Conservation (phyloP, 1,140 invertebrate genomes). For the Oedothorax gibbosus region DNA sequence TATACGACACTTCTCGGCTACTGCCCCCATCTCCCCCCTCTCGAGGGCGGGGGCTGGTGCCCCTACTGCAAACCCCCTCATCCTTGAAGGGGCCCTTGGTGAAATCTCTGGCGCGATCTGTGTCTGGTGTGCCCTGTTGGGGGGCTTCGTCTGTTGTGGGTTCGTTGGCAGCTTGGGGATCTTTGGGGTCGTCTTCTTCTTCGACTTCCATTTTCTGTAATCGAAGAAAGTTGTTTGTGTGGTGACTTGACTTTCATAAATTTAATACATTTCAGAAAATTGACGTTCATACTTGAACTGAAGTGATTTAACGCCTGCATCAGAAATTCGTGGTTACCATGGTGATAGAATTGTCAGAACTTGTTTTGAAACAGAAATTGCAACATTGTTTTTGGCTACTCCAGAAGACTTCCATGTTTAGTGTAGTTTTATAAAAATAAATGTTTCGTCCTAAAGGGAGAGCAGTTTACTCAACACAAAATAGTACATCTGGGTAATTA, state of each 20-base stretch:
- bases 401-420: too few species aligned
- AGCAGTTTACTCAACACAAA: too few species aligned
- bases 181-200: conserved; percentile 55
- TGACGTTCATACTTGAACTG: too few species aligned
- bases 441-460: too few species aligned
- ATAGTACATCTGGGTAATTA: too few species aligned
- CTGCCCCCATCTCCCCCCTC: conserved; percentile 44
- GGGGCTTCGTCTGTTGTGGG: not conserved
- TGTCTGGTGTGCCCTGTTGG: conserved; percentile 37
- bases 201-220: conserved; percentile 59
- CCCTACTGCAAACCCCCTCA: conserved; percentile 15
- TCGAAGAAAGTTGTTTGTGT: not conserved
- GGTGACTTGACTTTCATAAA: not conserved
- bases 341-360: too few species aligned
- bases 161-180: conserved; percentile 17
- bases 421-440: too few species aligned
- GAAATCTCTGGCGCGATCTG: conserved; percentile 33
- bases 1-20: conserved; percentile 41
- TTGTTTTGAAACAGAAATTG: too few species aligned
- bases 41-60: conserved; percentile 39
- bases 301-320: too few species aligned
- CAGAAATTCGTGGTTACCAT: too few species aligned
- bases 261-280: not conserved
- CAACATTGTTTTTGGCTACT: too few species aligned
- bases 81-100: conserved; percentile 36